Evolutionary conservation across 2,888 invertebrate genomes (phyloP).

Genomic region (Scaptomyza flava): DNA sequence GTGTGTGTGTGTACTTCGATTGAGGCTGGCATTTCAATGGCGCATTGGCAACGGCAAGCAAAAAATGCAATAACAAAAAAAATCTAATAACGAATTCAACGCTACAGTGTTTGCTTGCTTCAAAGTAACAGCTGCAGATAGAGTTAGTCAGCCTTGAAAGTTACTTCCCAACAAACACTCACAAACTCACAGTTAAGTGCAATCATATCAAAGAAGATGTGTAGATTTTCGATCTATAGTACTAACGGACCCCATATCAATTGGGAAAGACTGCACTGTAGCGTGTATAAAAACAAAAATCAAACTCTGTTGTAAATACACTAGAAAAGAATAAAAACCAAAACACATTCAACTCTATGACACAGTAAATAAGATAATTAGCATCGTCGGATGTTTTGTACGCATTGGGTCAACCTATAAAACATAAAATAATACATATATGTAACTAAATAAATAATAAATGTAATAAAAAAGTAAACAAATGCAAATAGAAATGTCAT

Average conservation of each 20-base stretch:
- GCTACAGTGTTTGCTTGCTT: conserved; percentile 44
- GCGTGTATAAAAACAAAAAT: conserved; percentile 24
- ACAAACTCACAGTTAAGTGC: neutral
- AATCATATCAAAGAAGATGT: conserved; percentile 21
- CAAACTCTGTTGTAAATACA: conserved; percentile 54
- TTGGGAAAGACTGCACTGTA: conserved; percentile 46
- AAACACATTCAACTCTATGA: conserved; percentile 18
- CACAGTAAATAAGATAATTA: conserved; percentile 33
- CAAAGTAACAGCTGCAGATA: conserved; percentile 10
- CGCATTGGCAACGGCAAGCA: conserved; percentile 30
- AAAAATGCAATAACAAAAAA: conserved; percentile 16
- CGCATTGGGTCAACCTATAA: conserved; percentile 31
- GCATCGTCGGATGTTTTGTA: conserved; percentile 49
- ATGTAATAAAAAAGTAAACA: conserved; percentile 4
- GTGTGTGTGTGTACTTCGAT: neutral
- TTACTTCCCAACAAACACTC: neutral
- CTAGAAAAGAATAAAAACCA: conserved; percentile 20
- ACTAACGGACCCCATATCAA: conserved; percentile 33
- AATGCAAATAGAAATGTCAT: conserved; percentile 36
- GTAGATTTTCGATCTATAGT: conserved; percentile 19
- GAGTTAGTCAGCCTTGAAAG: conserved; percentile 10
- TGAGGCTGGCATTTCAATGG: conserved; percentile 10
- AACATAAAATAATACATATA: neutral
- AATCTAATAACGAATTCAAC: conserved; percentile 17
- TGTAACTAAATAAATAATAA: conserved; percentile 29